Percentiles rank a stretch among this genome's conserved stretches.
phyloP scores from a whole-genome alignment of 2,888 invertebrate genomes.

The Acholoe squamosa region DNA sequence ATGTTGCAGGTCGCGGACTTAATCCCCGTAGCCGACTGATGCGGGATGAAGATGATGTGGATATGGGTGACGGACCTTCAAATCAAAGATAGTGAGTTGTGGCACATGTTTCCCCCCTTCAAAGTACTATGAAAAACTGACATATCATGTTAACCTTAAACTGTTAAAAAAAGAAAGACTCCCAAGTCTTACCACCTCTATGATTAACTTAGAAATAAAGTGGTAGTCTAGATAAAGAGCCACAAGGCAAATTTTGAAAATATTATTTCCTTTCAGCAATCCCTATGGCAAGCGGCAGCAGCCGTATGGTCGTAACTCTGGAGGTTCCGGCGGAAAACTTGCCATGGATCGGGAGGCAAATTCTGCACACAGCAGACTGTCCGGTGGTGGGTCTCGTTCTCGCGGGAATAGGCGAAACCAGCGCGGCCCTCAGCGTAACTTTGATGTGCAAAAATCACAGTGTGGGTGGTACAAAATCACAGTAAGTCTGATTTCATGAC shows the following conservation, averaged over 20 bases:
- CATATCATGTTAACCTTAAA: background rate
- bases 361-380: background rate
- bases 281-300: slow-evolving; percentile 20
- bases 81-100: slow-evolving; percentile 48
- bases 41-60: slow-evolving; percentile 53
- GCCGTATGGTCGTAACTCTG: background rate
- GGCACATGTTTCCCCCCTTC: no score
- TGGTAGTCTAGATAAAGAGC: no score
- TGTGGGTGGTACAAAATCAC: background rate
- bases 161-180: background rate
- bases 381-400: background rate
- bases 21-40: slow-evolving; percentile 45
- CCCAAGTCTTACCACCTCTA: background rate
- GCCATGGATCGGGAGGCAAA: slow-evolving; percentile 11
- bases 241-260: background rate
- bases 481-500: no score
- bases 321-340: background rate
- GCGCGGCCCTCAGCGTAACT: background rate
- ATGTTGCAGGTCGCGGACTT: background rate
- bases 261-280: background rate
- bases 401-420: background rate
- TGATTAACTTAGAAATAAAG: background rate
- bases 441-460: background rate
- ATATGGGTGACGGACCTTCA: background rate
- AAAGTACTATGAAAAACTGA: background rate